Percentiles rank a stretch among this genome's conserved stretches.
These are phyloP conservation scores for Conops quadrifasciatus DNA, from an alignment of 2,888 invertebrate species.

Conservation along the genomic window DNA sequence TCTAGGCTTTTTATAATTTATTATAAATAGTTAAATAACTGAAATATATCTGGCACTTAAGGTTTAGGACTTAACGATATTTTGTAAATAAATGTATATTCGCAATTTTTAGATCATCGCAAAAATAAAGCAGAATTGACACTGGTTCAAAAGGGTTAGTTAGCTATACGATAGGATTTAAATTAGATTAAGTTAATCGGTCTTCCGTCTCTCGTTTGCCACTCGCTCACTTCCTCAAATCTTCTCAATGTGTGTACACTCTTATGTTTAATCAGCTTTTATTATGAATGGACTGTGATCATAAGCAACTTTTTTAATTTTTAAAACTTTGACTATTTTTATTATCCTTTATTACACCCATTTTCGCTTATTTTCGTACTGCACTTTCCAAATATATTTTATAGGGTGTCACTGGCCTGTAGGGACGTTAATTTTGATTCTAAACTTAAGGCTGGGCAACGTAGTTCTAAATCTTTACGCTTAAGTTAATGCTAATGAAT, in stretches of 20 bases:
- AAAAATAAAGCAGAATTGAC: not conserved
- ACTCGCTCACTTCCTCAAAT: constrained; percentile 7
- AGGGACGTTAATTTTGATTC: constrained; percentile 11
- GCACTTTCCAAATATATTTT: constrained; percentile 9
- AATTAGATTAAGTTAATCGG: constrained; percentile 20
- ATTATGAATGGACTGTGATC: constrained; percentile 49
- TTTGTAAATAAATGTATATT: constrained; percentile 28
- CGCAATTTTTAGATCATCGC: constrained; percentile 14
- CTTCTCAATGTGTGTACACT: not conserved
- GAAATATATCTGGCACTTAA: constrained; percentile 42
- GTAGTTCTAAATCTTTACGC: constrained; percentile 5
- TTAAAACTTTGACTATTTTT: not conserved
- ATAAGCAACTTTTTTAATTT: constrained; percentile 14
- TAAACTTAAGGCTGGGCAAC: not conserved
- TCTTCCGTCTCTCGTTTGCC: constrained; percentile 25
- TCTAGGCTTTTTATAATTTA: too few relatives aligned
- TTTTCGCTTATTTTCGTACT: constrained; percentile 15
- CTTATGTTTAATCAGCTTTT: constrained; percentile 25
- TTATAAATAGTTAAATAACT: too few relatives aligned
- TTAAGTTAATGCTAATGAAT: not conserved
- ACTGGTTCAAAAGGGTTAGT: constrained; percentile 12
- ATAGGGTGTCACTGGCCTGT: constrained; percentile 3
- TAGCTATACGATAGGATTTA: constrained; percentile 40
- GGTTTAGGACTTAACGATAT: constrained; percentile 51
- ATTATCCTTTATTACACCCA: not conserved